phyloP scores from a whole-genome alignment of 2,113 vertebrate species.

The Himantopus leucocephalus region DNA sequence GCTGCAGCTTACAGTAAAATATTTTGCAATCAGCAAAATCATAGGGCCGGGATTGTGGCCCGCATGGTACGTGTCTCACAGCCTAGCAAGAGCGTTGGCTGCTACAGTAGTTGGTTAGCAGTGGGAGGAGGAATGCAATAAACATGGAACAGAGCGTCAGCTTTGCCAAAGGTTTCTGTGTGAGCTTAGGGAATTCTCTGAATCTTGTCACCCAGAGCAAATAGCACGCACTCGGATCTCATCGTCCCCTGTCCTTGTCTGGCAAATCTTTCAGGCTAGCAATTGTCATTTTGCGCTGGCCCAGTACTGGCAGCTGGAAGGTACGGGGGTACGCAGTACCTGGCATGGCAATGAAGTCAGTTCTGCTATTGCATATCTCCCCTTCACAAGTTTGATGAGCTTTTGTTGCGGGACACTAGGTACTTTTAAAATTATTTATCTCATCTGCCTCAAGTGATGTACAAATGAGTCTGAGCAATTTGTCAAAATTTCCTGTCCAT shows the following conservation, averaged over 20 bases:
- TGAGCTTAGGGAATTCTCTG: neutral
- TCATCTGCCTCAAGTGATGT: neutral
- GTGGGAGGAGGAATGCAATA: neutral
- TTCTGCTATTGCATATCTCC: neutral
- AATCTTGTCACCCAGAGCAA: neutral
- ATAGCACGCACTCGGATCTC: neutral
- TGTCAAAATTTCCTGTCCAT: neutral
- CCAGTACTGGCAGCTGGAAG: neutral
- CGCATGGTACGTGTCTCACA: neutral
- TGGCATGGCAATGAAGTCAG: neutral
- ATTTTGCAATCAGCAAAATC: neutral
- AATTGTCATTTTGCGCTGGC: neutral
- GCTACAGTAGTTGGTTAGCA: neutral
- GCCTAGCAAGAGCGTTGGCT: neutral
- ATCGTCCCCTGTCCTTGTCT: neutral
- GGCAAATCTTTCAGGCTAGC: neutral
- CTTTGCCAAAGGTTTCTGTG: neutral
- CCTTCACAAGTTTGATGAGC: neutral
- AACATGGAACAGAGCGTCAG: neutral
- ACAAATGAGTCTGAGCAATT: neutral
- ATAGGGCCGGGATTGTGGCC: neutral
- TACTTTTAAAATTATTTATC: neutral
- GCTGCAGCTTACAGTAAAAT: neutral
- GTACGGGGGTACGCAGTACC: accelerated
- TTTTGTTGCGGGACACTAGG: neutral